Evolutionary conservation across 2,888 invertebrate species (phyloP).

Genomic region (Eueremaeus valkanovi): DNA sequence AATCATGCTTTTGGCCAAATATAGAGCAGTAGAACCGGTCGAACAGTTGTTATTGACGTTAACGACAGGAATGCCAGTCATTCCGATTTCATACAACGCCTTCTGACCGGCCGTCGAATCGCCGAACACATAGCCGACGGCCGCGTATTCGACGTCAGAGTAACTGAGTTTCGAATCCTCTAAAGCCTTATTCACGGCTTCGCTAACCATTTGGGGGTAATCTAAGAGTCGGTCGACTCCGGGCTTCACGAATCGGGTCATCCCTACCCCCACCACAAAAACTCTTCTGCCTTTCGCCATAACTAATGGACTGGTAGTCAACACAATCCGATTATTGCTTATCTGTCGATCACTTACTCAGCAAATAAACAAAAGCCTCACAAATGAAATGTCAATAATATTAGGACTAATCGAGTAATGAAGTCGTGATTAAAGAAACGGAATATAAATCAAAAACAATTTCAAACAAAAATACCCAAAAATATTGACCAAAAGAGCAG

Average conservation of each 20-base stretch:
- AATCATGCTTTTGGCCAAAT: constrained; percentile 85
- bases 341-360: background rate
- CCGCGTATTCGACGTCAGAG: constrained; percentile 76
- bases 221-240: constrained; percentile 73
- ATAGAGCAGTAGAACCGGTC: constrained; percentile 88
- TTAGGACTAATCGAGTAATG: no score
- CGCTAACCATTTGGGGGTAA: constrained; percentile 91
- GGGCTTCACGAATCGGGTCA: constrained; percentile 98
- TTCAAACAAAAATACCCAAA: no score
- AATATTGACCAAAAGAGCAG: no score
- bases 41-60: constrained; percentile 99
- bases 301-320: background rate
- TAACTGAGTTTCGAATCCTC: constrained; percentile 74
- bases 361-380: background rate
- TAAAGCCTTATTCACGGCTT: constrained; percentile 82
- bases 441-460: background rate
- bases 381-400: no score
- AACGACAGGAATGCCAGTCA: constrained; percentile 94
- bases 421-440: background rate
- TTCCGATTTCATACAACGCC: constrained; percentile 85
- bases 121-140: constrained; percentile 89
- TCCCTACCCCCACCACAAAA: constrained; percentile 90
- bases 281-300: constrained; percentile 55
- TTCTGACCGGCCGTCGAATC: constrained; percentile 95
- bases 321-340: background rate